phyloP scores from a whole-genome alignment of 2,797 vertebrate genomes.

The Parauchenoglanis ngamensis region DNA sequence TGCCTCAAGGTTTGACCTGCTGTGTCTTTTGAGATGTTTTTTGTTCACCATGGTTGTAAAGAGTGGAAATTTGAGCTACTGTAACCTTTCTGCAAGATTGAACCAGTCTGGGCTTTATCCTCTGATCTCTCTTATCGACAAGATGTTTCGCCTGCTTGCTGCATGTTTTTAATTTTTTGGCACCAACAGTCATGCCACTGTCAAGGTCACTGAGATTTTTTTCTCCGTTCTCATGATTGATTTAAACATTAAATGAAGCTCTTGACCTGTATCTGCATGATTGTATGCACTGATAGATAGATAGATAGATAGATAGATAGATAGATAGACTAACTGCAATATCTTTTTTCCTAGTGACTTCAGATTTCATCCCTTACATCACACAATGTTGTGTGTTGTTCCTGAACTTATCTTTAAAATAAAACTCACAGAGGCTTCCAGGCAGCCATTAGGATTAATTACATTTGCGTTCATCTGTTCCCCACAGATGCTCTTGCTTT shows the following conservation, averaged over 20 bases:
- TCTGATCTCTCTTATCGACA: not conserved
- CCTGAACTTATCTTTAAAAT: slow-evolving; percentile 13
- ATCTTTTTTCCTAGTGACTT: not conserved
- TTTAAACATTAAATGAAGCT: not conserved
- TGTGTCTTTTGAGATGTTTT: not conserved
- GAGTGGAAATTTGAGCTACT: not conserved
- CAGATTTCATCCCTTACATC: not conserved
- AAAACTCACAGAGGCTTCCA: slow-evolving; percentile 27
- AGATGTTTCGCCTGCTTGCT: not conserved
- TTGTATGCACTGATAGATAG: not conserved
- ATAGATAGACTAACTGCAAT: not conserved
- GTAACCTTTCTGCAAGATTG: not conserved
- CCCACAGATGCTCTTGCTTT: slow-evolving; percentile 34
- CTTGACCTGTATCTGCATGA: not conserved
- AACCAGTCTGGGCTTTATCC: not conserved
- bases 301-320: no score
- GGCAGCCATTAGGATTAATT: slow-evolving; percentile 48
- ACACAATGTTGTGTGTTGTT: not conserved
- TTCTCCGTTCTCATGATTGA: not conserved
- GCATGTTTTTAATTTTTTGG: not conserved
- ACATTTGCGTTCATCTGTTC: slow-evolving; percentile 47
- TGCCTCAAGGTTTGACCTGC: not conserved
- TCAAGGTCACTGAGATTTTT: not conserved
- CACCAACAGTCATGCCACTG: not conserved
- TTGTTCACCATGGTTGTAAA: not conserved